These are phyloP conservation scores for Hyles lineata DNA, from an alignment of 2,888 invertebrate genomes.

Conservation along the genomic window DNA sequence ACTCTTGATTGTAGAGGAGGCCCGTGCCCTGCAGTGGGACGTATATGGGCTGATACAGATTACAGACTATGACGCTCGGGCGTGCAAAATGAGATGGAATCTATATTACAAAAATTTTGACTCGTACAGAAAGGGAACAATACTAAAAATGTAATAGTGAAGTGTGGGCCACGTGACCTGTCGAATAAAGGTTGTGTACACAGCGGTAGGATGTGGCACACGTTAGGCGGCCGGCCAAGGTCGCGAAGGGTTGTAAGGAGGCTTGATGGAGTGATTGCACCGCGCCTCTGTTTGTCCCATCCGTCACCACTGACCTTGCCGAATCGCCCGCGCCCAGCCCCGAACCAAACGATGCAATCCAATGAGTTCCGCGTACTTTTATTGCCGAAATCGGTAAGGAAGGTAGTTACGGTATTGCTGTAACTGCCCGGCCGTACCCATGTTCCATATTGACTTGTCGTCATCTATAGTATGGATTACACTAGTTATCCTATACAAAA, in stretches of 20 bases:
- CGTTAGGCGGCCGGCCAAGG: conserved; percentile 7
- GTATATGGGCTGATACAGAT: no score
- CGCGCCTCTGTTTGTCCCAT: conserved; percentile 59
- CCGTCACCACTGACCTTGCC: conserved; percentile 50
- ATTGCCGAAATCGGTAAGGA: neutral
- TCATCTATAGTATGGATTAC: neutral
- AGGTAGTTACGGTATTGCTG: neutral
- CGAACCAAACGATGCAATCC: neutral
- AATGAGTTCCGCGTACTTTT: neutral
- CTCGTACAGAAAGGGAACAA: neutral
- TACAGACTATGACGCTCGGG: no score
- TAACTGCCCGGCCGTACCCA: neutral
- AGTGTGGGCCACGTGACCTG: neutral
- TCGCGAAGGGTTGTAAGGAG: conserved; percentile 44
- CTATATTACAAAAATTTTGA: no score
- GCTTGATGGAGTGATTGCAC: conserved; percentile 44
- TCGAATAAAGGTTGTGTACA: neutral
- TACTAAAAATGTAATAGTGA: neutral
- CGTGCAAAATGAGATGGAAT: no score
- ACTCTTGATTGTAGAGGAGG: no score
- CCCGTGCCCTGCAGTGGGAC: no score
- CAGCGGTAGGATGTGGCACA: neutral
- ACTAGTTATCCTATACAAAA: neutral
- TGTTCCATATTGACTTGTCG: neutral
- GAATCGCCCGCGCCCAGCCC: conserved; percentile 1